Base-by-base conservation (phyloP, 2,888 invertebrate genomes). In the Diploptera punctata region DNA sequence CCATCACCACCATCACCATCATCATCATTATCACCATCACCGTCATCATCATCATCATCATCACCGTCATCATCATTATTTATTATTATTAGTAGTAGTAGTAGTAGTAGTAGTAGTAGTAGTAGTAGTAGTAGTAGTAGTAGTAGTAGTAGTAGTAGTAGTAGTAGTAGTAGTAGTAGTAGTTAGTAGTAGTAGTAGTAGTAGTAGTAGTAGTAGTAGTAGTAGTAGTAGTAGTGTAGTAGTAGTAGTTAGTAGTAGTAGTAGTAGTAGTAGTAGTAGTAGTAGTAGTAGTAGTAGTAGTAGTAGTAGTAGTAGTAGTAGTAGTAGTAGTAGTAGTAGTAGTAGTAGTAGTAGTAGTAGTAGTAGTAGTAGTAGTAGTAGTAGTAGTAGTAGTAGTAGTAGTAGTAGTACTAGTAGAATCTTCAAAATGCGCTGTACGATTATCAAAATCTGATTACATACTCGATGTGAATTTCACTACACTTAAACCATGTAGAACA, bases 21-120 rank as follows among this genome's bases (percentile, higher is more conserved):
- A 18, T 52, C 19, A n/a, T 62, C 18, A 62, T 62, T 24, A 33
- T 62, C 18, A 29, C 29, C 38, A 33, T 62, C 13, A 62, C 4
- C 18, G 19, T 62, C 38, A 31, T 33, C 38, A 33, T 33, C 38
- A 33, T 62, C 38, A 62, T 62, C 19, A 62, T 62, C 38, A 33
- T 33, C 13, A 62, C 19, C 1, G n/a, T n/a, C n/a, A n/a, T n/a
- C n/a, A n/a, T n/a, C n/a, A n/a, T n/a, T n/a, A n/a, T n/a, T n/a
- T n/a, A n/a, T n/a, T n/a, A n/a, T n/a, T n/a, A n/a, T n/a, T n/a
- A n/a, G n/a, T n/a, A n/a, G n/a, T n/a, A n/a, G 52, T 52, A 1
- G 7, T 38, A 38, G 38, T 38, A 13, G 38, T 38, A 13, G 38
- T 38, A 38, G 5, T 38, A 13, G 13, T 38, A 9, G 38, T 5